A percentile compares a stretch with the other conserved stretches of the same genome.
phyloP scores from a whole-genome alignment of 2,797 vertebrate genomes.

The Monodelphis domestica region DNA sequence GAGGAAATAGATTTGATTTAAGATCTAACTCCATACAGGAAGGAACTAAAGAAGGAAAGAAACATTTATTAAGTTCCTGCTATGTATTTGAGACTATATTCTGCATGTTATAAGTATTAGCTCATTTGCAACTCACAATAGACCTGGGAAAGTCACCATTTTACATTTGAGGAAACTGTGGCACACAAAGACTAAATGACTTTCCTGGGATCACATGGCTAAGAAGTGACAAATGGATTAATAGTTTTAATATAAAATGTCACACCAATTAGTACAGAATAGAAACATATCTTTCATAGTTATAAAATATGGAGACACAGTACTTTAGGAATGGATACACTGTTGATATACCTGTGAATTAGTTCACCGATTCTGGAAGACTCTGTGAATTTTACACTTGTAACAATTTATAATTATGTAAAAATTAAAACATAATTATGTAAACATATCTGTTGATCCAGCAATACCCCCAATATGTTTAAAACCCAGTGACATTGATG shows the following conservation, averaged over 20 bases:
- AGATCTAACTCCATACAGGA: background rate
- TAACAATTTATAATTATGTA: background rate
- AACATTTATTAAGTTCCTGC: background rate
- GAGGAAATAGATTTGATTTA: background rate
- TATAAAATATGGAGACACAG: background rate
- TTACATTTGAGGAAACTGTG: background rate
- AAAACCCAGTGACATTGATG: background rate
- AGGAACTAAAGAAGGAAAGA: background rate
- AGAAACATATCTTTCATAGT: too few species aligned
- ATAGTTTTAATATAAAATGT: background rate
- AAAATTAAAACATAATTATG: too few species aligned
- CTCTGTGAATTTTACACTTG: background rate
- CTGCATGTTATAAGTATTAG: too few species aligned
- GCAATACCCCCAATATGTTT: background rate
- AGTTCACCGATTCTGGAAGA: background rate
- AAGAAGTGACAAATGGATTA: background rate
- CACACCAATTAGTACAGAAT: background rate
- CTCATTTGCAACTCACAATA: background rate
- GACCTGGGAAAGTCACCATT: background rate
- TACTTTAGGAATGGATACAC: background rate
- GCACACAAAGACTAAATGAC: background rate
- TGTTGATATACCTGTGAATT: background rate
- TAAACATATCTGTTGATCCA: background rate
- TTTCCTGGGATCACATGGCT: background rate
- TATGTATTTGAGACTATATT: too few species aligned